A percentile compares a stretch with the other conserved stretches of the same genome.
Conservation (phyloP, 2,888 invertebrate genomes). For the Amblyjoppa proteus region DNA sequence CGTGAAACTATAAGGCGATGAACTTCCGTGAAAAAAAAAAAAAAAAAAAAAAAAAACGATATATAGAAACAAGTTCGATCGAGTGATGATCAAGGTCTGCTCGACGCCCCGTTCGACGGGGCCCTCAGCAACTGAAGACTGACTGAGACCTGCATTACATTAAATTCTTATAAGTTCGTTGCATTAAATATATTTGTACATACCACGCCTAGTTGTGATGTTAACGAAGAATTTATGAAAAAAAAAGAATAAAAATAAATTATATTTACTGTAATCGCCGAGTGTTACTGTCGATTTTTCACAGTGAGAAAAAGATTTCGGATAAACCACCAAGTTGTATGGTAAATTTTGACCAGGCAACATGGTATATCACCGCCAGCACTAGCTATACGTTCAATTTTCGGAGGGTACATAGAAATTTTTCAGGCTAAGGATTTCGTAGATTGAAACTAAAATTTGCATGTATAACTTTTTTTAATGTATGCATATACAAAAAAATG, state of each 20-base stretch:
- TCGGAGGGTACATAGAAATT: too few relatives aligned
- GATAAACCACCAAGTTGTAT: too few relatives aligned
- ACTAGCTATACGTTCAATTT: too few relatives aligned
- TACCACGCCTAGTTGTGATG: conserved; percentile 81
- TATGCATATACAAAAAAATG: too few relatives aligned
- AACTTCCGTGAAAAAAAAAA: conserved; percentile 49
- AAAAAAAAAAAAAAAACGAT: not conserved
- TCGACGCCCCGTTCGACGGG: conserved; percentile 74
- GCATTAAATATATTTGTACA: conserved; percentile 83
- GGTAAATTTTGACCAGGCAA: too few relatives aligned
- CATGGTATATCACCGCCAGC: too few relatives aligned
- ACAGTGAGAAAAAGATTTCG: too few relatives aligned
- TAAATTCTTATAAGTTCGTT: conserved; percentile 81
- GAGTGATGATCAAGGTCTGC: conserved; percentile 76
- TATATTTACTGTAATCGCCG: conserved; percentile 81
- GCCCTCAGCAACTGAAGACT: conserved; percentile 83
- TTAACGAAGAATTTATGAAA: conserved; percentile 80
- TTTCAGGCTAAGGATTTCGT: too few relatives aligned
- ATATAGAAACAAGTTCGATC: conserved; percentile 55
- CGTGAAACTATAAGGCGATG: not conserved
- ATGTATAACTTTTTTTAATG: too few relatives aligned
- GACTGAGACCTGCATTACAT: conserved; percentile 84
- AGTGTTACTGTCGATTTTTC: not conserved
- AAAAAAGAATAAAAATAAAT: conserved; percentile 80
- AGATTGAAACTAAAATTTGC: too few relatives aligned